A percentile compares a stretch with the other conserved stretches of the same genome.
Conservation (phyloP, 2,797 vertebrate genomes). For the Urophycis tenuis region DNA sequence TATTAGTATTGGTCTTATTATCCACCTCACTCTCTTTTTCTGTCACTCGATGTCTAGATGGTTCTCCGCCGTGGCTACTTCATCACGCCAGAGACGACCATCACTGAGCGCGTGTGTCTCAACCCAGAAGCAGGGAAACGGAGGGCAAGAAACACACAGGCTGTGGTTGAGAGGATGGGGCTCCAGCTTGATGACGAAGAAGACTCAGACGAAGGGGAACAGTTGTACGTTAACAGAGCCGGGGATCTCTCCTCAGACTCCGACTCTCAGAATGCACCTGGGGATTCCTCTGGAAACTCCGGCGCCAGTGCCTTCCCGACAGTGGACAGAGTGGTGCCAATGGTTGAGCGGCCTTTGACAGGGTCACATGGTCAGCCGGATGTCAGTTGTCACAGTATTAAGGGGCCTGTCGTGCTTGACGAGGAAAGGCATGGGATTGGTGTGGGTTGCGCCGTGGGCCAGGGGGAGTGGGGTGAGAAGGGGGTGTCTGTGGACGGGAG, state of each 20-base stretch:
- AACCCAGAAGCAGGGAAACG: not conserved
- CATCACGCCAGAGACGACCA: constrained; percentile 26
- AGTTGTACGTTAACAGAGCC: constrained; percentile 38
- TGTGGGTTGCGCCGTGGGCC: not conserved
- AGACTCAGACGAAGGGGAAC: not conserved
- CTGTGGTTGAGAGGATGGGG: not conserved
- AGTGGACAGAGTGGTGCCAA: not conserved
- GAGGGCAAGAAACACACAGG: not conserved
- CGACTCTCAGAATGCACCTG: not conserved
- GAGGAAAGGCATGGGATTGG: not conserved
- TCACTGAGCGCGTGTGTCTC: constrained; percentile 26
- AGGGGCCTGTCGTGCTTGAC: not conserved
- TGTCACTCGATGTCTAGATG: not conserved
- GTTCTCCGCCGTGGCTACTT: not conserved
- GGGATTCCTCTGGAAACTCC: not conserved
- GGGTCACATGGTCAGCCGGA: not conserved
- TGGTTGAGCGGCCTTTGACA: not conserved
- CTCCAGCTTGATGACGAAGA: constrained; percentile 22
- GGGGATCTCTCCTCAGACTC: constrained; percentile 15
- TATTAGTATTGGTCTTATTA: not conserved
- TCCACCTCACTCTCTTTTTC: not conserved
- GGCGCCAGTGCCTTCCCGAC: not conserved
- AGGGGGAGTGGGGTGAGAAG: not conserved
- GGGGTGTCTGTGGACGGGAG: not conserved
- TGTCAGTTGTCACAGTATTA: not conserved